A percentile compares a stretch with the other conserved stretches of the same genome.
Evolutionary conservation across 2,113 vertebrate genomes (phyloP).

Genomic region (Taurulus bubalis): DNA sequence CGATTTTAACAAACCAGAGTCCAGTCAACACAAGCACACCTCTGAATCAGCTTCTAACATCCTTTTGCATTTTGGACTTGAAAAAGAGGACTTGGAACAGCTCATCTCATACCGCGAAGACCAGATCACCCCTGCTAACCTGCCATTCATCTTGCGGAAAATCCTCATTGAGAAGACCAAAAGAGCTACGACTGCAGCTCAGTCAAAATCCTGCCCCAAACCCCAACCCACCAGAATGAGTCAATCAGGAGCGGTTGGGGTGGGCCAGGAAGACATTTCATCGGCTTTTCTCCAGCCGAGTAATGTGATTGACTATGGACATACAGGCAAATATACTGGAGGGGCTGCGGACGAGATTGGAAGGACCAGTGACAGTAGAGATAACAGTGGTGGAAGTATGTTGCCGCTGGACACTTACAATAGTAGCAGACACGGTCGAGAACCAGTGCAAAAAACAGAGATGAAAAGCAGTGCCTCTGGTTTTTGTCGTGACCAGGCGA

Average conservation of each 20-base stretch:
- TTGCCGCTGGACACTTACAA: not conserved
- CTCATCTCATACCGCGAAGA: constrained; percentile 93
- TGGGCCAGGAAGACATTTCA: not conserved
- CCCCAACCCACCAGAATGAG: constrained; percentile 22
- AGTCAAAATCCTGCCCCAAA: constrained; percentile 26
- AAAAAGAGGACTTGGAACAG: constrained; percentile 93
- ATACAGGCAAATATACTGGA: constrained; percentile 90
- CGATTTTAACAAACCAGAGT: constrained; percentile 52
- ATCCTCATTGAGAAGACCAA: constrained; percentile 90
- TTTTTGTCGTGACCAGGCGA: constrained; percentile 19
- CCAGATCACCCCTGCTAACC: constrained; percentile 92
- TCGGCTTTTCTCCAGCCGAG: constrained; percentile 78
- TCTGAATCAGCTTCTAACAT: constrained; percentile 92
- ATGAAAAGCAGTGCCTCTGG: constrained; percentile 45
- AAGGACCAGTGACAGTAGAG: not conserved
- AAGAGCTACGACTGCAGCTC: constrained; percentile 57
- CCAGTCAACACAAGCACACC: constrained; percentile 83
- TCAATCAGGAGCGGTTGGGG: not conserved
- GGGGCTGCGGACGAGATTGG: constrained; percentile 79
- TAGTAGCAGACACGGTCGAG: constrained; percentile 19
- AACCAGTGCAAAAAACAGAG: constrained; percentile 70
- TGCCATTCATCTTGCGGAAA: constrained; percentile 92
- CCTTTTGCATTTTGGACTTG: constrained; percentile 91
- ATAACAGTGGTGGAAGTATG: not conserved
- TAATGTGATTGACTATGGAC: constrained; percentile 95